Evolutionary conservation across 35 echinoderm and acorn worm genomes (phyloP), one percentile per base, ranked within the genome.

Genomic region (Lytechinus pictus): DNA sequence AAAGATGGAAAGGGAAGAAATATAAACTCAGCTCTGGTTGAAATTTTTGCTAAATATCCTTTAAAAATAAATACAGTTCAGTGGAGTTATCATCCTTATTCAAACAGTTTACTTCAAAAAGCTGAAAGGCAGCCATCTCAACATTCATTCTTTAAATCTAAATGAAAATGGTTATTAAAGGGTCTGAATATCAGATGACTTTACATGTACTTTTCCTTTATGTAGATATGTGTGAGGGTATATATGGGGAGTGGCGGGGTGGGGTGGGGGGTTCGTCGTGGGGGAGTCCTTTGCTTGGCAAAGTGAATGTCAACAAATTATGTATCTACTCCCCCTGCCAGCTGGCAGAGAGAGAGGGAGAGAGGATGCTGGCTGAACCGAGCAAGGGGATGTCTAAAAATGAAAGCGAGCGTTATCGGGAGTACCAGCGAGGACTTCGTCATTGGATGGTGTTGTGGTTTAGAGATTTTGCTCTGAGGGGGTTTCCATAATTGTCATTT

Each of bases 361-460:
- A 71, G 61, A 71, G 61, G 61, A 71, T 71, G 61, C 61, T 71
- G 19, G 61, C 61, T 44, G 61, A 71, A 71, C 61, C 14, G 61
- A 71, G 61, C 16, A 71, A 71, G 13, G 16, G 61, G 61, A 71
- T 71, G 61, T 71, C 61, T 71, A 71, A 71, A 71, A 71, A 71
- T 71, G 61, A 71, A 71, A 71, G 61, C 13, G 61, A 71, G 6
- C 61, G 61, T 71, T 71, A 71, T 71, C 61, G 61, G 61, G 61
- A 71, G 61, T 21, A 71, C 61, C 61, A 71, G 61, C 19, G 61
- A 71, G 61, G 61, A 21, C 61, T 71, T 71, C 61, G 61, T 71
- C 61, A 71, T 71, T 71, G 61, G 61, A 71, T 71, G 61, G 61
- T 71, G 61, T 71, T 71, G 61, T 71, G 61, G 61, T 71, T 71